Evolutionary conservation across 2,113 vertebrate species (phyloP).

Genomic region (Ictidomys tridecemlineatus): DNA sequence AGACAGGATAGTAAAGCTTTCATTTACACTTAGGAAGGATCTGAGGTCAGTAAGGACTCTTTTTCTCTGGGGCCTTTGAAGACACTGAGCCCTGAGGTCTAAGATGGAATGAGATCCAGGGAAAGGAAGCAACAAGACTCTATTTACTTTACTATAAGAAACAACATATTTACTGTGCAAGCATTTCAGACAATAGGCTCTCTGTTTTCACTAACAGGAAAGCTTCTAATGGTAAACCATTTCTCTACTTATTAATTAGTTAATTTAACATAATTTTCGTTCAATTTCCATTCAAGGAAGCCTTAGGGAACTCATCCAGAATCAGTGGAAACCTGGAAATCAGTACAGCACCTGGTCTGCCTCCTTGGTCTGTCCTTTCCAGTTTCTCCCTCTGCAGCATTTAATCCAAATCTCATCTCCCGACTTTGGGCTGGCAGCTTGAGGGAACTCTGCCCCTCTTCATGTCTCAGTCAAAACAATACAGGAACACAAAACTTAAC

Average conservation of each 20-base stretch:
- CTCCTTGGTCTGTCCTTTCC: not conserved
- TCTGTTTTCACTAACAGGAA: not conserved
- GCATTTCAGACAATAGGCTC: not conserved
- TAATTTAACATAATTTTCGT: not conserved
- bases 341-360: not conserved
- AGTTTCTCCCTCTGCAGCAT: not conserved
- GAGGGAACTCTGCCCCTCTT: not conserved
- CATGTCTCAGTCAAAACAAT: not conserved
- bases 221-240: not conserved
- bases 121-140: not conserved
- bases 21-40: not conserved
- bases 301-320: not conserved
- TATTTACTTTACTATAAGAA: not conserved
- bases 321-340: too few species aligned
- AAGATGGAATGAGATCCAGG: not conserved
- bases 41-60: not conserved
- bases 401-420: not conserved
- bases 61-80: not conserved
- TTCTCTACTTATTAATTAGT: not conserved
- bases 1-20: not conserved
- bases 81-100: not conserved
- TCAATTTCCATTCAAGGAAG: not conserved
- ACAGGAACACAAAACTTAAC: not conserved
- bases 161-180: not conserved
- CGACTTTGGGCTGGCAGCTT: not conserved